Evolutionary conservation across 1,140 invertebrate species (phyloP), one percentile per base, ranked within the genome.

Genomic region (Drosophila bipectinata): DNA sequence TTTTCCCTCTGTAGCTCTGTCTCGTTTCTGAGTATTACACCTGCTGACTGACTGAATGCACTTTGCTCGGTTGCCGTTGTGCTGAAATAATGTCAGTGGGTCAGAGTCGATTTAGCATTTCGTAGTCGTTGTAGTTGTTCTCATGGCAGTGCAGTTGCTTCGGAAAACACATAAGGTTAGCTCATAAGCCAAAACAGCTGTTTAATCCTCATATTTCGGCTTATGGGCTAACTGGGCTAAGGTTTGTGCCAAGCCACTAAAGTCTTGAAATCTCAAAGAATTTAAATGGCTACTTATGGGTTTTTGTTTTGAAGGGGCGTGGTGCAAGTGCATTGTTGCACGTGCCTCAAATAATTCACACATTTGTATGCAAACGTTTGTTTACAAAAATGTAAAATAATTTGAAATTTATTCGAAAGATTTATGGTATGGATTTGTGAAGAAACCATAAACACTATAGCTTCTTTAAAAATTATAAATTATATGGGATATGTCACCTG

Each of bases 61-160:
- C 57, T 79, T 71, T 72, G 57, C 45, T 62, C 52, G 55, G 37
- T 62, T 78, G 49, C 21, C 21, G 21, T 21, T 21, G 21, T 21
- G 80, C 60, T 39, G 66, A 85, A 84, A 84, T 87, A 84, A 77
- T 84, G 81, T 84, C 81, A 84, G 81, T 84, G 81, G 81, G 81
- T 84, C 81, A 84, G 81, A 85, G 81, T 84, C 81, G 81, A 85
- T 84, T 84, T 85, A 83, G 81, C 80, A 85, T 83, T 83, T 83
- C 60, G 72, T 60, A 52, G 52, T 61, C 57, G 41, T 66, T 58
- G 32, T 18, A 18, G 18, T 60, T 61, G 48, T 57, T 66, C 28
- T 69, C 63, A n/a, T 24, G 26, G 24, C 49, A 9, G 9, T 37
- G 32, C 54, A 52, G 48, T 61, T 71, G 51, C 39, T 10, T 54